A percentile compares a stretch with the other conserved stretches of the same genome.
These are phyloP conservation scores for Odobenus rosmarus DNA, from an alignment of 2,113 vertebrate genomes.

Conservation along the genomic window DNA sequence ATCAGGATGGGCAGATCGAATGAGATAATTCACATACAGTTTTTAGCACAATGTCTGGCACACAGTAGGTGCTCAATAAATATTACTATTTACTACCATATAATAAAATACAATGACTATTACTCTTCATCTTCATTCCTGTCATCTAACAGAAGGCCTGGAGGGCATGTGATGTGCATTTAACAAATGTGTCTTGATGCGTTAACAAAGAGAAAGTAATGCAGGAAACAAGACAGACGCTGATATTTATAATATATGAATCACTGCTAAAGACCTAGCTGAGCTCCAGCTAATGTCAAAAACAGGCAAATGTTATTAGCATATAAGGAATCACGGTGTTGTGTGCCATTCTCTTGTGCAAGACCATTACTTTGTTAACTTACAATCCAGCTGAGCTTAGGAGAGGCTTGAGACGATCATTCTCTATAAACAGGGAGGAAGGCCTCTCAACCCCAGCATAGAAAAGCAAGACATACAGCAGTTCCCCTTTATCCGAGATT, in stretches of 20 bases:
- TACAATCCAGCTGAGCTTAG: not conserved
- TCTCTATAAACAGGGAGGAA: not conserved
- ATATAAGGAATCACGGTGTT: not conserved
- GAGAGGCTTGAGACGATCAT: not conserved
- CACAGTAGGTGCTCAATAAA: slow-evolving; percentile 25
- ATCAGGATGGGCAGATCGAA: not conserved
- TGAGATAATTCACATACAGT: not conserved
- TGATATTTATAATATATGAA: slow-evolving; percentile 54
- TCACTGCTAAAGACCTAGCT: slow-evolving; percentile 44
- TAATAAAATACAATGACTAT: not conserved
- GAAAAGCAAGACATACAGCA: slow-evolving; percentile 22
- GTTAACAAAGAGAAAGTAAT: slow-evolving; percentile 45
- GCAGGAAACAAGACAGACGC: slow-evolving; percentile 50
- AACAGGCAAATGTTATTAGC: not conserved
- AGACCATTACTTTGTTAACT: slow-evolving; percentile 22
- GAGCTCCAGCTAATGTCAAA: not conserved
- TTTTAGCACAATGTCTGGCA: not conserved
- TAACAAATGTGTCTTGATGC: slow-evolving; percentile 15
- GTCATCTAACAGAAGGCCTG: not conserved
- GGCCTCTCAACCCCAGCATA: not conserved
- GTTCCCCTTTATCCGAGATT: not conserved
- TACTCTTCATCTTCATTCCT: not conserved
- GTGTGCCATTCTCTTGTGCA: not conserved
- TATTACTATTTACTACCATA: not conserved
- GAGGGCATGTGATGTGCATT: not conserved